Conservation (phyloP, 2,888 invertebrate species). For the Meghimatium bilineatum region DNA sequence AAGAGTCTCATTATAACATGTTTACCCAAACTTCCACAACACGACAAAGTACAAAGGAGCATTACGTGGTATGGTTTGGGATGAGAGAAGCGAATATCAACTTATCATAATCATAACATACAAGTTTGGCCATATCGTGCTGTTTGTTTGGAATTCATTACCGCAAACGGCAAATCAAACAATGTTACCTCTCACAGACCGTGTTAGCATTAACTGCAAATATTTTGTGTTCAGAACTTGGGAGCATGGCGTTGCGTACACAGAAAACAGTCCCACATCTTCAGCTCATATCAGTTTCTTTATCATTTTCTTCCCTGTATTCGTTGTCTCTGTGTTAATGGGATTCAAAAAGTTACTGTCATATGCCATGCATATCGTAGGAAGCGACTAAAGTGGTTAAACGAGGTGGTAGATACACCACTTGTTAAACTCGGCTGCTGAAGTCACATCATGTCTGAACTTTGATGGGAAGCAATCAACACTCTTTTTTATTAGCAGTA, state of each 20-base stretch:
- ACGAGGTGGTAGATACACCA: too few relatives aligned
- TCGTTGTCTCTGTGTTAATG: too few relatives aligned
- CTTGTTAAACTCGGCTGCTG: too few relatives aligned
- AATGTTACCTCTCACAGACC: constrained; percentile 14
- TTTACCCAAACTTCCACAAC: constrained; percentile 9
- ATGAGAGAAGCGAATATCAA: neutral
- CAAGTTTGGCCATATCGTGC: constrained; percentile 9
- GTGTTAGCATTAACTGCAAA: constrained; percentile 20
- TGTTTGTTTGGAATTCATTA: constrained; percentile 17
- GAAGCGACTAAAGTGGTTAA: too few relatives aligned
- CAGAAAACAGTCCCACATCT: neutral
- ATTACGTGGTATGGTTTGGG: neutral
- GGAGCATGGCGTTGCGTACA: neutral
- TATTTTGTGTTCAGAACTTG: neutral
- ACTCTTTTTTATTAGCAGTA: too few relatives aligned
- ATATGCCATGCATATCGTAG: too few relatives aligned
- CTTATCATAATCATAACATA: constrained; percentile 32
- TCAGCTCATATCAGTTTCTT: neutral
- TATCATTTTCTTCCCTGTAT: neutral
- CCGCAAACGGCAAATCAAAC: constrained; percentile 21
- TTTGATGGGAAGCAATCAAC: too few relatives aligned
- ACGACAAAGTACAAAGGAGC: neutral
- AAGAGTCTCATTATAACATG: neutral
- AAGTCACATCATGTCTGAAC: too few relatives aligned
- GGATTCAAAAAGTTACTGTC: neutral